phyloP scores from a whole-genome alignment of 2,797 vertebrate species.

The Erpetoichthys calabaricus region DNA sequence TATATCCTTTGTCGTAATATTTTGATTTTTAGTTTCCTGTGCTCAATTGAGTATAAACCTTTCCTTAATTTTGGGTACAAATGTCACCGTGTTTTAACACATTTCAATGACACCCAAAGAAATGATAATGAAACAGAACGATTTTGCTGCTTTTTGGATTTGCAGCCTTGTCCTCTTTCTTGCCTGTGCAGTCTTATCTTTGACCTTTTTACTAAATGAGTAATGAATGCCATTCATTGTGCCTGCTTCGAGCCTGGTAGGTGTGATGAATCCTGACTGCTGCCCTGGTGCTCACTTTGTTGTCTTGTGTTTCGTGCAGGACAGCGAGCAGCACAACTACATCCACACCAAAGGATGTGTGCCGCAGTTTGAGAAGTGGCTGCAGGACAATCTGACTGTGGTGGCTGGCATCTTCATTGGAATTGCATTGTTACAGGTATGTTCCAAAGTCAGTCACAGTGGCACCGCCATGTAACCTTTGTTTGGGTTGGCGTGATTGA shows the following conservation, averaged over 20 bases:
- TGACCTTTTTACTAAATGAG: too few relatives aligned
- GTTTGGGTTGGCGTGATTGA: too few relatives aligned
- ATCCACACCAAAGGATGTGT: constrained; percentile 97
- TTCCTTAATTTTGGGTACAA: too few relatives aligned
- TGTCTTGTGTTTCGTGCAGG: constrained; percentile 46
- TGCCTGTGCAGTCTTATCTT: too few relatives aligned
- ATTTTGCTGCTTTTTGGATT: neutral
- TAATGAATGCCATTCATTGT: too few relatives aligned
- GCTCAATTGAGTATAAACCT: too few relatives aligned
- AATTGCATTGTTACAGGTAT: constrained; percentile 86
- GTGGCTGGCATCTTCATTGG: constrained; percentile 96
- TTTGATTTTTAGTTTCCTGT: too few relatives aligned
- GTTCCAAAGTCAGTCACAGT: too few relatives aligned
- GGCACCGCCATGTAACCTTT: too few relatives aligned
- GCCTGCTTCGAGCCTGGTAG: too few relatives aligned
- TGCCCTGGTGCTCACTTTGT: neutral
- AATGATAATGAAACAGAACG: neutral
- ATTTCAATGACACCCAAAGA: neutral
- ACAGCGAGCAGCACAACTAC: constrained; percentile 82
- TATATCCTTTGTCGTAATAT: too few relatives aligned
- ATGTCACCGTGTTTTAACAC: neutral
- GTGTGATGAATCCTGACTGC: neutral
- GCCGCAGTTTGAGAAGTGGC: constrained; percentile 97
- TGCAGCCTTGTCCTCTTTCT: neutral
- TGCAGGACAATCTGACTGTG: constrained; percentile 96